phyloP scores from a whole-genome alignment of 2,888 invertebrate genomes.

The Epinotia brunnichana region DNA sequence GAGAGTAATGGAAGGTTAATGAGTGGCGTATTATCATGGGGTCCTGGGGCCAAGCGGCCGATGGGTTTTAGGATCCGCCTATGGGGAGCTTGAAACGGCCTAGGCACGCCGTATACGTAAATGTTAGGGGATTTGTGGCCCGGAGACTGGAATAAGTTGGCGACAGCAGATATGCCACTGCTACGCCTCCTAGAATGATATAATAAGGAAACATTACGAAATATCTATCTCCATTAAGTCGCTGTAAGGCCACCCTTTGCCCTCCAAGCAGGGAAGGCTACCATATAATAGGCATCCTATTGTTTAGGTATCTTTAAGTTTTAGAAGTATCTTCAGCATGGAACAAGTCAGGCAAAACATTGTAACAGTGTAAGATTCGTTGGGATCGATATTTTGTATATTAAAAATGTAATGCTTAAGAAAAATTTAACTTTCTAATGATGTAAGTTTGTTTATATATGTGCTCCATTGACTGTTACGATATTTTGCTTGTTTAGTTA shows the following conservation, averaged over 20 bases:
- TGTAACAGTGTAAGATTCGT: slow-evolving; percentile 48
- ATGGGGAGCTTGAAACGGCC: slow-evolving; percentile 2
- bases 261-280: slow-evolving; percentile 16
- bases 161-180: not conserved
- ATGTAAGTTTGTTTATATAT: slow-evolving; percentile 45
- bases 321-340: slow-evolving; percentile 42
- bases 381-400: slow-evolving; percentile 46
- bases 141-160: not conserved
- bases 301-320: slow-evolving; percentile 34
- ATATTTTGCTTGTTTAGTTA: slow-evolving; percentile 54
- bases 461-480: slow-evolving; percentile 50
- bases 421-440: slow-evolving; percentile 36
- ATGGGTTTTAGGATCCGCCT: slow-evolving; percentile 38
- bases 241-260: slow-evolving; percentile 13
- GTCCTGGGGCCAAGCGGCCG: slow-evolving; percentile 15
- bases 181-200: not conserved
- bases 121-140: not conserved
- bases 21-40: slow-evolving; percentile 6
- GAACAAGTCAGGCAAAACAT: slow-evolving; percentile 49
- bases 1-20: slow-evolving; percentile 15
- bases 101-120: slow-evolving; percentile 25
- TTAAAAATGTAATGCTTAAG: slow-evolving; percentile 45
- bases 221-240: slow-evolving; percentile 7
- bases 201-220: slow-evolving; percentile 6
- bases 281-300: slow-evolving; percentile 44